Evolutionary conservation across 2,113 vertebrate genomes (phyloP).

Genomic region (Peromyscus californicus): DNA sequence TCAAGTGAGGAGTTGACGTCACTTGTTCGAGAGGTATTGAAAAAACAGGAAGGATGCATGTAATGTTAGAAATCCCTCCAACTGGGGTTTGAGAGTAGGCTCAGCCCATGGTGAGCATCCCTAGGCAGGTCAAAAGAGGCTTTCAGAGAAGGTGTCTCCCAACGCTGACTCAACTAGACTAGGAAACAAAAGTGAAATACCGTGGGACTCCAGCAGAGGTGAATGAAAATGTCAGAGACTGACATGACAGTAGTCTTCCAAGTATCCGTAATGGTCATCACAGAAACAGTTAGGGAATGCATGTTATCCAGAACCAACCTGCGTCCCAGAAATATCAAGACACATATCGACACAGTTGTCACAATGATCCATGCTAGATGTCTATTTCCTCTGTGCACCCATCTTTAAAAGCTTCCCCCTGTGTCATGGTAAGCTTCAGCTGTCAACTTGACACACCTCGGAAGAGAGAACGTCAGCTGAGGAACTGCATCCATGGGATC

Average conservation of each 20-base stretch:
- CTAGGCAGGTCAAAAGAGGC: neutral
- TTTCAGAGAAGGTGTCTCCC: neutral
- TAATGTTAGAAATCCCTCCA: neutral
- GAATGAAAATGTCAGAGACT: neutral
- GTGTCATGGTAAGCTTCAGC: conserved; percentile 54
- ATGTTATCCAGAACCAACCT: neutral
- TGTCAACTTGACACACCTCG: neutral
- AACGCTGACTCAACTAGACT: neutral
- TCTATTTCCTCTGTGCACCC: conserved; percentile 44
- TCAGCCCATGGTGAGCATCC: neutral
- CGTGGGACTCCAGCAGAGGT: neutral
- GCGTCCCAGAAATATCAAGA: conserved; percentile 41
- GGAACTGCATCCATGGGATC: neutral
- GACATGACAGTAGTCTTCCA: neutral
- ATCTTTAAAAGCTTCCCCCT: conserved; percentile 76
- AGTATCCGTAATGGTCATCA: neutral
- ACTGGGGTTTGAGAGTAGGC: too few relatives aligned
- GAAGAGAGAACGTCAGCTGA: neutral
- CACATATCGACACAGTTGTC: conserved; percentile 59
- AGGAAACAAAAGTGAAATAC: neutral
- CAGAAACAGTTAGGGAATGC: neutral
- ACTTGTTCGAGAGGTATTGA: conserved; percentile 6
- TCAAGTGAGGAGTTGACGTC: neutral
- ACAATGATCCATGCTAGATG: conserved; percentile 71
- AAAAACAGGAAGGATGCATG: neutral